A percentile compares a stretch with the other conserved stretches of the same genome.
Evolutionary conservation across 2,797 vertebrate genomes (phyloP).

Genomic region (Paratrypauchen microcephalus): DNA sequence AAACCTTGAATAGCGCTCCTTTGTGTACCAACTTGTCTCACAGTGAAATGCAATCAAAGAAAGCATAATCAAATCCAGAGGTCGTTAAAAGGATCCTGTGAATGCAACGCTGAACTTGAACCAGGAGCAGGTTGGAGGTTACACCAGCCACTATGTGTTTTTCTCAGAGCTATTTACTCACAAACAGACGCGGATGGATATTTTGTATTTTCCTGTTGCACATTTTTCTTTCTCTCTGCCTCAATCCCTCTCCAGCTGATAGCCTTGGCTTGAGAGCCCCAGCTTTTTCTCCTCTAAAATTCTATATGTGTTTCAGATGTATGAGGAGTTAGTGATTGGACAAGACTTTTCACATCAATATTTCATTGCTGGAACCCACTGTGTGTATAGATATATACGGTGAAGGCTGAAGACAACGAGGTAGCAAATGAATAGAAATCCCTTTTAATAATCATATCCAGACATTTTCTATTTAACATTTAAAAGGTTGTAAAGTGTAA

Average conservation of each 20-base stretch:
- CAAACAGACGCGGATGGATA: slow-evolving; percentile 33
- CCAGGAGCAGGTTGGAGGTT: slow-evolving; percentile 44
- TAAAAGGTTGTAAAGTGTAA: slow-evolving; percentile 22
- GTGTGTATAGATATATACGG: slow-evolving; percentile 22
- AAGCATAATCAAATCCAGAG: slow-evolving; percentile 33
- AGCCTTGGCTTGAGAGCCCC: slow-evolving; percentile 56
- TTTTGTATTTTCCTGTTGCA: slow-evolving; percentile 42
- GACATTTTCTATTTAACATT: slow-evolving; percentile 22
- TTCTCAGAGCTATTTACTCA: slow-evolving; percentile 42
- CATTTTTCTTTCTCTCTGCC: slow-evolving; percentile 37
- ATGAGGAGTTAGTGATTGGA: slow-evolving; percentile 51
- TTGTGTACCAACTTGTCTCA: slow-evolving; percentile 28
- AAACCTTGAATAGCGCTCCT: slow-evolving; percentile 33
- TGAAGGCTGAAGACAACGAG: slow-evolving; percentile 30
- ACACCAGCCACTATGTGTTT: slow-evolving; percentile 25
- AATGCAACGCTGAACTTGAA: slow-evolving; percentile 35
- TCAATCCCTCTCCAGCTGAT: slow-evolving; percentile 49
- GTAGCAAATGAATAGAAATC: slow-evolving; percentile 22
- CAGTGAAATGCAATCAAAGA: slow-evolving; percentile 34
- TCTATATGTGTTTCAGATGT: slow-evolving; percentile 55
- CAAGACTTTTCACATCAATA: slow-evolving; percentile 51
- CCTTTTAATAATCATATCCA: slow-evolving; percentile 34
- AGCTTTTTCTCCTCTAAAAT: slow-evolving; percentile 52
- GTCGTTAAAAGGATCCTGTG: slow-evolving; percentile 38
- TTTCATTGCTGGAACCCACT: slow-evolving; percentile 36